Evolutionary conservation across 2,888 invertebrate species (phyloP), one percentile per base, ranked within the genome.

Genomic region (Xylophagus ater): DNA sequence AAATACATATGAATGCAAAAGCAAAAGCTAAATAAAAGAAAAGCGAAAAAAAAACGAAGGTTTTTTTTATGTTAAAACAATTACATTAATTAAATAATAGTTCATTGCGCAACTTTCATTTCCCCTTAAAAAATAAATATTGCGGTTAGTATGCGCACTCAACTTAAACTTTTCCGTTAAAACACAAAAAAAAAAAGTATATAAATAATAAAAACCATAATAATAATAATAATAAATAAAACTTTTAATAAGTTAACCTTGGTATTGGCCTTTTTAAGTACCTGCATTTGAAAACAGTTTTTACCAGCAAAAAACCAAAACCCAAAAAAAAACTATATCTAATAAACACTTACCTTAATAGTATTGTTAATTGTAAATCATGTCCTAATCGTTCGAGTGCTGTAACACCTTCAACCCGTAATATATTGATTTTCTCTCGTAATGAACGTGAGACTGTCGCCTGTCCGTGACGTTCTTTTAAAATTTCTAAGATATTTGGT

Each of bases 301-400:
- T n/a, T n/a, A n/a, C n/a, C n/a, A n/a, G n/a, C n/a, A n/a, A n/a
- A n/a, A n/a, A n/a, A n/a, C n/a, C n/a, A n/a, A n/a, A n/a, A n/a
- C 23, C 9, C 23, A 8, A 23, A 23, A 23, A 23, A 23, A 23
- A 10, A 14, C 20, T 33, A 43, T 39, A 28, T 40, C 37, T 29
- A 17, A 38, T 40, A 36, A 20, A 8, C 21, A 66, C 72, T 68
- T 60, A 92, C 92, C 92, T 93, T 49, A 96, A 72, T 49, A 94
- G 69, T 53, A 94, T 82, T 10, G 90, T 93, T 48, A 97, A 74
- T 57, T 94, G 93, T 47, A 96, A 74, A 65, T 97, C 96, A 63
- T 94, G 86, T 53, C 88, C 86, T 56, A 87, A 73, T 40, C 89
- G 69, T 52, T 81, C 81, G 33, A 97, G 70, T 1, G 93, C 93